A percentile compares a stretch with the other conserved stretches of the same genome.
phyloP scores from a whole-genome alignment of 2,113 vertebrate genomes.

The Drymodes brunneopygia region DNA sequence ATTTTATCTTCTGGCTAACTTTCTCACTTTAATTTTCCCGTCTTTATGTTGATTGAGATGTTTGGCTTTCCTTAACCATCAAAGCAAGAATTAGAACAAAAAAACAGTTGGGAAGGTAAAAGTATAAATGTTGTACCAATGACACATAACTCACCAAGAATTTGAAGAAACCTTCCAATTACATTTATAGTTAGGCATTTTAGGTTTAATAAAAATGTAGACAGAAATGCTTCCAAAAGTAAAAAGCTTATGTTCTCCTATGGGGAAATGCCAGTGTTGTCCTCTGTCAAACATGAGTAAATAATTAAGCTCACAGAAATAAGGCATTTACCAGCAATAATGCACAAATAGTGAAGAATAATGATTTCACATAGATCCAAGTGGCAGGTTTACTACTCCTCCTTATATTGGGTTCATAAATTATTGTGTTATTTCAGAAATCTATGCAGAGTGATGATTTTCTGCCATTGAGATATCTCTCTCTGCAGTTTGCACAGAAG shows the following conservation, averaged over 20 bases:
- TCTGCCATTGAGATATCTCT: neutral
- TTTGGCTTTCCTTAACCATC: neutral
- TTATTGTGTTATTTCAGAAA: neutral
- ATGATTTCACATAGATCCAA: neutral
- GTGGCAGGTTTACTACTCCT: neutral
- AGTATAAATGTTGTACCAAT: neutral
- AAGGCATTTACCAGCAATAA: neutral
- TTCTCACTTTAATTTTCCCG: neutral
- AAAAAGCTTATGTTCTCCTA: neutral
- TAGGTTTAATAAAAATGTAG: neutral
- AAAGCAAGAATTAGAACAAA: neutral
- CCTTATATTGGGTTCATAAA: neutral
- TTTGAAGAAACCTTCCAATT: neutral
- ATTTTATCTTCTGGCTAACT: neutral
- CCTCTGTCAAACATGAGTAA: neutral
- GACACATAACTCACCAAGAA: neutral
- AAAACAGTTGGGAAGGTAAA: neutral
- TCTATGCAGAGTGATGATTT: neutral
- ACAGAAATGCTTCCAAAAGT: neutral
- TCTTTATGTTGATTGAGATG: neutral
- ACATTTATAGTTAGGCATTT: neutral
- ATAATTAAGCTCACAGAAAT: neutral
- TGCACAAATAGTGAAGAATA: neutral
- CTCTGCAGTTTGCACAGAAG: neutral
- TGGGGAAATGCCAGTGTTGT: neutral